A percentile compares a stretch with the other conserved stretches of the same genome.
phyloP scores from a whole-genome alignment of 2,113 vertebrate species.

The Oreochromis niloticus region DNA sequence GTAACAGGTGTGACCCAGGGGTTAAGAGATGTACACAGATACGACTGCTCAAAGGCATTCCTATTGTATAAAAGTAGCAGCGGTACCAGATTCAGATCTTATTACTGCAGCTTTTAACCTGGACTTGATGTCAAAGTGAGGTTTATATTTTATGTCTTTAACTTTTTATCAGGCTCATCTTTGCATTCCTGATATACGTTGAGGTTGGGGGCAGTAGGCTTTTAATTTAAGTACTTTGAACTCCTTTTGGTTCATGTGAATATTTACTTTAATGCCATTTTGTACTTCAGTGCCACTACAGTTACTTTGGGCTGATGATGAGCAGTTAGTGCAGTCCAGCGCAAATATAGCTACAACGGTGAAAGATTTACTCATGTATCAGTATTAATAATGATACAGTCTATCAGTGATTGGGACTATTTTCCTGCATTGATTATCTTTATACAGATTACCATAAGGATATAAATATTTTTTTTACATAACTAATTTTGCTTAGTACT shows the following conservation, averaged over 20 bases:
- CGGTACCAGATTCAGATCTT: neutral
- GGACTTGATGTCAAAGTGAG: neutral
- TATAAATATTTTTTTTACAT: neutral
- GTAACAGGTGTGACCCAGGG: constrained; percentile 68
- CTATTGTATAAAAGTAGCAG: neutral
- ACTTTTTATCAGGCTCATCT: neutral
- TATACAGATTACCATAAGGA: neutral
- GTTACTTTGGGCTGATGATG: neutral
- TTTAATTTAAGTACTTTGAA: neutral
- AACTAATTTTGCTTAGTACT: neutral
- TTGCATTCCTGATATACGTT: neutral
- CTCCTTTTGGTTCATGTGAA: neutral
- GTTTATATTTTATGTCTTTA: neutral
- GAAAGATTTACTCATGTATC: neutral
- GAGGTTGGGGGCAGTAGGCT: neutral
- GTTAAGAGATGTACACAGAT: neutral
- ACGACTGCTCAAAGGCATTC: neutral
- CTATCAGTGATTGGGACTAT: neutral
- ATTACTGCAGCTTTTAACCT: neutral
- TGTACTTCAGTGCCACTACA: neutral
- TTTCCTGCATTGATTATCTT: neutral
- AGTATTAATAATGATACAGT: neutral
- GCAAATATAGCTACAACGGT: neutral
- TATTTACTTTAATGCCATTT: neutral
- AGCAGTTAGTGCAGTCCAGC: neutral